A percentile compares a stretch with the other conserved stretches of the same genome.
phyloP scores from a whole-genome alignment of 2,888 invertebrate species.

The Xylocampa areola region DNA sequence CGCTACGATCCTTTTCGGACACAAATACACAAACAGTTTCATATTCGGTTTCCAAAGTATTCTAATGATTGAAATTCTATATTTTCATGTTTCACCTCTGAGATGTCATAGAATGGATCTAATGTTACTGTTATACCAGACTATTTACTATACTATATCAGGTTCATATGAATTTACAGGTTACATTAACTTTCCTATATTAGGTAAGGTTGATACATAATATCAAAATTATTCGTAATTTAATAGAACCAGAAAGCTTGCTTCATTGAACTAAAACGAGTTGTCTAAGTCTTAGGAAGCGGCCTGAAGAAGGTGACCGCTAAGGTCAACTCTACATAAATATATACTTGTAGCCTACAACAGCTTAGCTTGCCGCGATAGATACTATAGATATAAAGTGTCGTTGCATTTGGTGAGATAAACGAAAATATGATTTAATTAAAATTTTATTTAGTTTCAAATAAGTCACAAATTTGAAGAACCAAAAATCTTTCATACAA shows the following conservation, averaged over 20 bases:
- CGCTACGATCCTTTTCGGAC: not conserved
- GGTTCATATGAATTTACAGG: too few species aligned
- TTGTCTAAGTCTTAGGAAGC: slow-evolving; percentile 49
- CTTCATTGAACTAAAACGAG: slow-evolving; percentile 18
- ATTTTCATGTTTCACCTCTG: not conserved
- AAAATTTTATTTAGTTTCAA: not conserved
- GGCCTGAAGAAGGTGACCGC: slow-evolving; percentile 53
- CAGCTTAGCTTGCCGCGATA: slow-evolving; percentile 21
- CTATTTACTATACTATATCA: too few species aligned
- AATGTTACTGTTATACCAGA: too few species aligned
- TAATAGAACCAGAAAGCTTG: slow-evolving; percentile 1
- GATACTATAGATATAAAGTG: slow-evolving; percentile 2
- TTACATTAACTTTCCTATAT: not conserved
- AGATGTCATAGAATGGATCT: too few species aligned
- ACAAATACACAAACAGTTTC: not conserved
- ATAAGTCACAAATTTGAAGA: slow-evolving; percentile 36
- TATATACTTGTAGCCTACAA: slow-evolving; percentile 22
- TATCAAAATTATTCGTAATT: not conserved
- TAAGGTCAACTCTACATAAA: slow-evolving; percentile 47
- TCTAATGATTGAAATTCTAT: not conserved
- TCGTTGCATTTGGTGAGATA: not conserved
- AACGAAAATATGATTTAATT: slow-evolving; percentile 3
- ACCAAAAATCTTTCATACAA: slow-evolving; percentile 65
- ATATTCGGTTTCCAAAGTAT: not conserved
- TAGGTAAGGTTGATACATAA: not conserved